phyloP scores from a whole-genome alignment of 2,888 invertebrate species.

The Dysmachus trigonus region DNA sequence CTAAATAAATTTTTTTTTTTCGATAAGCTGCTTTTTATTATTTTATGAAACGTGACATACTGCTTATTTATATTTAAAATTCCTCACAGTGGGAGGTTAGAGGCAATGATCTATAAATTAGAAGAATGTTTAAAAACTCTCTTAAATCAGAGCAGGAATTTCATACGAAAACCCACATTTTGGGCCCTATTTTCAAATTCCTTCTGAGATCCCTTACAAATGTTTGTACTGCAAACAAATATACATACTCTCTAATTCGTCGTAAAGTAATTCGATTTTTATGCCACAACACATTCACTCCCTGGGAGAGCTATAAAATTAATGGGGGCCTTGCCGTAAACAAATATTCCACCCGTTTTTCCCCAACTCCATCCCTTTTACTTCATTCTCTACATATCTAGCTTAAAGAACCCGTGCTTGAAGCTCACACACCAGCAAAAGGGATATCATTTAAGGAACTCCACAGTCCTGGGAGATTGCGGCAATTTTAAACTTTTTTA shows the following conservation, averaged over 20 bases:
- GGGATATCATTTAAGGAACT: neutral
- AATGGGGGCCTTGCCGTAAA: neutral
- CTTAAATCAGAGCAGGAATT: neutral
- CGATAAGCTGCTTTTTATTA: neutral
- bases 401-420: neutral
- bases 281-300: neutral
- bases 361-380: neutral
- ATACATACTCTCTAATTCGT: neutral
- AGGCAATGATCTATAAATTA: neutral
- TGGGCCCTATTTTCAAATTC: neutral
- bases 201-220: neutral
- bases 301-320: neutral
- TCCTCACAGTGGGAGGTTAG: neutral
- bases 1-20: neutral
- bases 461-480: neutral
- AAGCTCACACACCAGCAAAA: neutral
- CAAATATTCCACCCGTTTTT: neutral
- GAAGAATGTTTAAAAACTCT: neutral
- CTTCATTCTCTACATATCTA: too few relatives aligned
- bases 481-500: neutral
- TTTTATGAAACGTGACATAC: neutral
- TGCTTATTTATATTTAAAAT: neutral
- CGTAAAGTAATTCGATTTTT: neutral
- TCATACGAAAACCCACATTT: neutral
- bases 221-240: neutral